These are phyloP conservation scores for Catocala fraxini DNA, from an alignment of 2,888 invertebrate genomes.

Conservation along the genomic window DNA sequence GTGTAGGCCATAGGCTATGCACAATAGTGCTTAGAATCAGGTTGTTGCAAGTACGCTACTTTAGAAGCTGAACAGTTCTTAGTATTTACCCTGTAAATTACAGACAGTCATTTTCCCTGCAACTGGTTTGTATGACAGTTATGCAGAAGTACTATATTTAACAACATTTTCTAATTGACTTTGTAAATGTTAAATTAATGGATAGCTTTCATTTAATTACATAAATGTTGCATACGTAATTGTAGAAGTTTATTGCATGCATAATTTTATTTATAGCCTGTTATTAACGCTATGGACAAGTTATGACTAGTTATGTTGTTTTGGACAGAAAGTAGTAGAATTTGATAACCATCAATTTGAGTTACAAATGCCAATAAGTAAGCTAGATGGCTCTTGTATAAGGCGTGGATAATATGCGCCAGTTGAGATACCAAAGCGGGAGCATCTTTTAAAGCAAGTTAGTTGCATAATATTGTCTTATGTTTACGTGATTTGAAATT, in stretches of 20 bases:
- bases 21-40: no score
- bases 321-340: conserved; percentile 4
- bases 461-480: no score
- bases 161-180: conserved; percentile 29
- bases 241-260: conserved; percentile 8
- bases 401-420: no score
- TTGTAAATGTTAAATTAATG: conserved; percentile 20
- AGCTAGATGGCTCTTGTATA: no score
- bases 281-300: conserved; percentile 9
- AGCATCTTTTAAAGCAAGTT: no score
- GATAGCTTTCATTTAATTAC: conserved; percentile 35
- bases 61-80: conserved; percentile 6
- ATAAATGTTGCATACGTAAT: conserved; percentile 14
- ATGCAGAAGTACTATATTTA: conserved; percentile 29
- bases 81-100: conserved; percentile 39
- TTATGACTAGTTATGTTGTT: neutral
- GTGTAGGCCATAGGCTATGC: no score
- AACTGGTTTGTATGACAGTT: conserved; percentile 36
- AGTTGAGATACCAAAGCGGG: no score
- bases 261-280: conserved; percentile 13
- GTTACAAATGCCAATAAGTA: no score
- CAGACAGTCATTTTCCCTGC: conserved; percentile 26
- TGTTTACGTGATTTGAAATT: no score
- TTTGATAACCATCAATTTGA: no score
- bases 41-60: neutral